These are phyloP conservation scores for Nibea albiflora DNA, from an alignment of 2,113 vertebrate genomes.

Conservation along the genomic window DNA sequence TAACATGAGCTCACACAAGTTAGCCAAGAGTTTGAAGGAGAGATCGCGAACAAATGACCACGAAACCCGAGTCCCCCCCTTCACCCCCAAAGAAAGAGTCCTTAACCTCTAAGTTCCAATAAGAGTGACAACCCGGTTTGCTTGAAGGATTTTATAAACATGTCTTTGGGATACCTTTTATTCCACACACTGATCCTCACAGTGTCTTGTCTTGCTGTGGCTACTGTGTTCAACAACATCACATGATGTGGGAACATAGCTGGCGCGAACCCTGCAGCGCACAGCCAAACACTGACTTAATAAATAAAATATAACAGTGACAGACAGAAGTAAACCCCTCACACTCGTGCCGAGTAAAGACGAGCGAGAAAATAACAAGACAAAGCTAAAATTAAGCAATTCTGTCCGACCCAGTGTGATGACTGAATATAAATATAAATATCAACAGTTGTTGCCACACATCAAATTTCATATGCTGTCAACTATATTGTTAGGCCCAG, in stretches of 20 bases:
- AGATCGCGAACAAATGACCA: not conserved
- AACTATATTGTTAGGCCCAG: not conserved
- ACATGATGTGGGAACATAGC: constrained; percentile 68
- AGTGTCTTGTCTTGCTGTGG: not conserved
- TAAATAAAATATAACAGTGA: not conserved
- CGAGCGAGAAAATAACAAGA: too few relatives aligned
- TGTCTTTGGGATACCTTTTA: constrained; percentile 17
- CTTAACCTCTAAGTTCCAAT: not conserved
- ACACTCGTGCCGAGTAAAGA: too few relatives aligned
- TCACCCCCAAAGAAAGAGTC: not conserved
- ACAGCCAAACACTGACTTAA: not conserved
- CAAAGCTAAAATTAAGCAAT: not conserved
- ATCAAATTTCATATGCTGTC: not conserved
- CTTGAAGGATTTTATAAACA: not conserved
- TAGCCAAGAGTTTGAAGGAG: constrained; percentile 23
- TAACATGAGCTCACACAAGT: constrained; percentile 58
- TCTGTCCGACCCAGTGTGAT: too few relatives aligned
- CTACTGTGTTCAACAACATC: constrained; percentile 54
- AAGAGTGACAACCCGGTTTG: not conserved
- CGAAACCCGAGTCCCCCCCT: not conserved
- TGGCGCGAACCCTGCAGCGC: constrained; percentile 63
- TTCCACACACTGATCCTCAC: constrained; percentile 18
- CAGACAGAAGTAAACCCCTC: too few relatives aligned
- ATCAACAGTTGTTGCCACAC: not conserved
- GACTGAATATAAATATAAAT: not conserved